Percentiles rank a stretch among this genome's conserved stretches.
Evolutionary conservation across 2,888 invertebrate species (phyloP).

Genomic region (Steinernema scapterisci): DNA sequence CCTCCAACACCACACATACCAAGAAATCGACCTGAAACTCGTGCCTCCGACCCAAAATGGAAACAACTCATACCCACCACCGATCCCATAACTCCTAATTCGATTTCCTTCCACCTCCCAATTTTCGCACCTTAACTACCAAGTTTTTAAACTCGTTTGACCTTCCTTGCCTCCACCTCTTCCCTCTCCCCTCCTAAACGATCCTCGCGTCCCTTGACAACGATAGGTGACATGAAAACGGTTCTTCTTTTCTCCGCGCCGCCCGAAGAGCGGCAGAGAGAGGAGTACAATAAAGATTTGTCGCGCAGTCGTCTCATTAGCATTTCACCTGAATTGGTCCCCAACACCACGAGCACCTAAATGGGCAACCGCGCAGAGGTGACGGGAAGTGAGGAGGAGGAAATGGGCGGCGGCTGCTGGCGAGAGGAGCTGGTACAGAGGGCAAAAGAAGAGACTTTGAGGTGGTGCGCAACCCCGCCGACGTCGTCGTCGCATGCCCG

Average conservation of each 20-base stretch:
- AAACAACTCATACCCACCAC: too few relatives aligned
- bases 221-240: background rate
- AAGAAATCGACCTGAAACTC: too few relatives aligned
- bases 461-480: background rate
- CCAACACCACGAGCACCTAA: background rate
- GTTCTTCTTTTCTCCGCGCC: background rate
- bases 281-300: conserved; percentile 15
- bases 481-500: conserved; percentile 27
- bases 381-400: conserved; percentile 30
- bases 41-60: too few relatives aligned
- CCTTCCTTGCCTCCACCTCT: background rate
- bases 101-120: too few relatives aligned
- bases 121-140: too few relatives aligned
- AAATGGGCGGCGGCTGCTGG: background rate
- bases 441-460: too few relatives aligned
- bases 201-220: background rate
- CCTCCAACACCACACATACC: too few relatives aligned
- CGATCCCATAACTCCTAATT: too few relatives aligned
- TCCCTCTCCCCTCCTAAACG: background rate
- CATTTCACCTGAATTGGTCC: conserved; percentile 27
- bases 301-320: conserved; percentile 26
- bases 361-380: background rate
- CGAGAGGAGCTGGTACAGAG: too few relatives aligned
- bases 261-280: background rate
- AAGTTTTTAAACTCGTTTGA: background rate